These are phyloP conservation scores for Delichon dasypus DNA, from an alignment of 2,797 vertebrate genomes.

Conservation along the genomic window DNA sequence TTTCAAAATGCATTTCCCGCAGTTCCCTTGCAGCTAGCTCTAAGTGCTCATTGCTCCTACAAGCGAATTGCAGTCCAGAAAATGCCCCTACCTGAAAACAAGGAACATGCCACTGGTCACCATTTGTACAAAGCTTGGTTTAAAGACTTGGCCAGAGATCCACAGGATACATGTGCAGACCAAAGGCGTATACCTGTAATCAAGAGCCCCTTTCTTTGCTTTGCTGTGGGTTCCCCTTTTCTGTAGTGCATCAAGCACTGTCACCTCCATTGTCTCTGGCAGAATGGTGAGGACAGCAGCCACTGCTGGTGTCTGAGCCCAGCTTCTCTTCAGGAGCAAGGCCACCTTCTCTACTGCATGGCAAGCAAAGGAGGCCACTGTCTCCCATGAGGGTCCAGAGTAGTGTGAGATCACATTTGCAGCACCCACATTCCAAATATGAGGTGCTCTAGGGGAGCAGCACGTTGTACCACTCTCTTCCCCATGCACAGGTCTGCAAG, in stretches of 20 bases:
- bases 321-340: neutral
- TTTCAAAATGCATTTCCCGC: neutral
- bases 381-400: neutral
- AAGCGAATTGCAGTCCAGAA: neutral
- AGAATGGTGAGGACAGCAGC: neutral
- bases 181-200: neutral
- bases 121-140: neutral
- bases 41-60: neutral
- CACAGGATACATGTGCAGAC: neutral
- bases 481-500: neutral
- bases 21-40: neutral
- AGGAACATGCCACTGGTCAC: neutral
- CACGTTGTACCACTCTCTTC: fast-evolving
- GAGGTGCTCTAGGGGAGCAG: neutral
- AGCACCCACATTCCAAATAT: neutral
- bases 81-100: neutral
- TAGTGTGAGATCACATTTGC: neutral
- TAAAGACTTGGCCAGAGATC: neutral
- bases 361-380: fast-evolving
- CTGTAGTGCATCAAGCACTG: fast-evolving
- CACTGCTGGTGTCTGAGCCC: fast-evolving
- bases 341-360: neutral
- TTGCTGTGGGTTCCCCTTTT: neutral
- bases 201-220: neutral
- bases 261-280: fast-evolving